Evolutionary conservation across 2,797 vertebrate genomes (phyloP).

Genomic region (Rhyacichthys aspro): DNA sequence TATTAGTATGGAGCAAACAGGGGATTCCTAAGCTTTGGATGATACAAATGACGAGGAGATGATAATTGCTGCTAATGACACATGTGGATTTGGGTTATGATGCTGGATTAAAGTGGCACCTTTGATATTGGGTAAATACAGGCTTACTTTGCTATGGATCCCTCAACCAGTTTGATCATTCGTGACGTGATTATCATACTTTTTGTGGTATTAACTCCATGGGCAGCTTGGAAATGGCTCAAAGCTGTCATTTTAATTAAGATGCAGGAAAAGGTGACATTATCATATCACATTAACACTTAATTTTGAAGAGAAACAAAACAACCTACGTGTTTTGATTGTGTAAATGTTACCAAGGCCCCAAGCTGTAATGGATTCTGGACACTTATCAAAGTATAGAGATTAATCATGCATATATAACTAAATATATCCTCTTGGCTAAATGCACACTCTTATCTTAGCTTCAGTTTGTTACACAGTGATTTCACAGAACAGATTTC

Average conservation of each 20-base stretch:
- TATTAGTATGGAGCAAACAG: conserved; percentile 13
- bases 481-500: conserved; percentile 42
- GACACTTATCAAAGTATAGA: no score
- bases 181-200: neutral
- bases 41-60: conserved; percentile 23
- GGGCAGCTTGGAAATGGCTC: conserved; percentile 4
- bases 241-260: conserved; percentile 18
- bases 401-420: no score
- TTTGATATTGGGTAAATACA: conserved; percentile 1
- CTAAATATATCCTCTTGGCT: conserved; percentile 8
- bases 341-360: no score
- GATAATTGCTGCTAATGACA: conserved; percentile 19
- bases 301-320: no score
- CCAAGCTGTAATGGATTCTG: no score
- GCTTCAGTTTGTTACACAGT: conserved; percentile 12
- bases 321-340: no score
- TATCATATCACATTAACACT: conserved; percentile 30
- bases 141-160: neutral
- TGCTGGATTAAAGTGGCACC: conserved; percentile 20
- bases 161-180: neutral
- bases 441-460: conserved; percentile 11
- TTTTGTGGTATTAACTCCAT: neutral
- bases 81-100: conserved; percentile 28
- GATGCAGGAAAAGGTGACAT: conserved; percentile 44
- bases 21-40: conserved; percentile 15